Evolutionary conservation across 2,797 vertebrate genomes (phyloP), one percentile per base, ranked within the genome.

Genomic region (Lagocephalus sceleratus): DNA sequence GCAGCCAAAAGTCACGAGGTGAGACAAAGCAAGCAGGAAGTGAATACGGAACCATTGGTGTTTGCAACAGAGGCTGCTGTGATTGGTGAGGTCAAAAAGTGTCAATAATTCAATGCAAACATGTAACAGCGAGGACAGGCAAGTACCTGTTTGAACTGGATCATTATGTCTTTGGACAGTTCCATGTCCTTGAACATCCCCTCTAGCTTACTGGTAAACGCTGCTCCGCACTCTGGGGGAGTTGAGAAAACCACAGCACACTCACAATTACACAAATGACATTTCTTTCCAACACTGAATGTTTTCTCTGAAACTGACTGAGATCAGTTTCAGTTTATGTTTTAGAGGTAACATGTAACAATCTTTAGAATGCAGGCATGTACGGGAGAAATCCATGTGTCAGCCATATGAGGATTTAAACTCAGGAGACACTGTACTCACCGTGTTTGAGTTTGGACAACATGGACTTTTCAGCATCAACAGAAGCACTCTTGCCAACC

Each of bases 121-220:
- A 7, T 35, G 32, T 14, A 14, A 35, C 32, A 35, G 32, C 32
- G 5, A 42, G 40, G 16, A 5, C n/a, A 20, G 5, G 23, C 2
- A 20, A 0, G 26, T 92, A 98, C 97, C 94, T 99, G 97, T 92
- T 99, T 99, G 87, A 97, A 99, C 63, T 99, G 97, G 85, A 99
- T 96, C 97, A 99, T 99, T 75, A 99, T 97, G 79, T 99, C 97
- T 92, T 99, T 99, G 54, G 97, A 99, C 81, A 99, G 91, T 58
- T 99, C 97, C 97, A 99, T 99, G 86, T 99, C 97, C 86, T 99
- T 98, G 85, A 99, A 99, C 97, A 99, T 99, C 81, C 97, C 97
- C 90, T 99, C 97, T 61, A 99, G 92, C 87, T 99, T 99, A 83
- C 96, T 99, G 76, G 97, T 99, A 82, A 99, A 99, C 42, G 97